A percentile compares a stretch with the other conserved stretches of the same genome.
phyloP scores from a whole-genome alignment of 2,888 invertebrate species.

The Cheilosia vulpina region DNA sequence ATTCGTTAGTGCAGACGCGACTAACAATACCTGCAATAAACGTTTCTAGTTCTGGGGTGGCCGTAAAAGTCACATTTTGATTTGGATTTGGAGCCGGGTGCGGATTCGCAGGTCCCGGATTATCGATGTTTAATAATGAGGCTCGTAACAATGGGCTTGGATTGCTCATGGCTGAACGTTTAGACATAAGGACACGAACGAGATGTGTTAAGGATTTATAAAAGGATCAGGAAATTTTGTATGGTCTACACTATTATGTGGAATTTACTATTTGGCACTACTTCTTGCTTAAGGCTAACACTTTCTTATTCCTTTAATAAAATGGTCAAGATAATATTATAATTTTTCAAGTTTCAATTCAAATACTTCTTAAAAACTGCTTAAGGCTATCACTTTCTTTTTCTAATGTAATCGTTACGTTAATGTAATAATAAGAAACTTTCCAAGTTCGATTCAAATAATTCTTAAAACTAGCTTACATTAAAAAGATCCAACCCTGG shows the following conservation, averaged over 20 bases:
- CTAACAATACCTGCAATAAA: neutral
- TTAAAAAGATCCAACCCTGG: too few species aligned
- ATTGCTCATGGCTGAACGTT: neutral
- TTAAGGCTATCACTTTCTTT: neutral
- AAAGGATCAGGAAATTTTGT: neutral
- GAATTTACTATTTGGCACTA: neutral
- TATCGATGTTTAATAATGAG: neutral
- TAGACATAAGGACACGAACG: conserved; percentile 2
- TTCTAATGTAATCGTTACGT: too few species aligned
- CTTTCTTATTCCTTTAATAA: neutral
- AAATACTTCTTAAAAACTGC: neutral
- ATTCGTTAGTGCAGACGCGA: neutral
- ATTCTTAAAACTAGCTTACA: too few species aligned
- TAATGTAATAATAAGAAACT: too few species aligned
- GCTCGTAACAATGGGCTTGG: neutral
- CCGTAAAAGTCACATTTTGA: neutral
- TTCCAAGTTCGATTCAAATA: too few species aligned
- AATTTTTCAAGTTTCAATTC: neutral
- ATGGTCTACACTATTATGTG: neutral
- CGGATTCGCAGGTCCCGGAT: neutral
- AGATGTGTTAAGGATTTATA: neutral
- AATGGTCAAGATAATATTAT: neutral
- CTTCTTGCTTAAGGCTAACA: neutral
- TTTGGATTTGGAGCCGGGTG: neutral
- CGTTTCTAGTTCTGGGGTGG: neutral